Base-by-base conservation (phyloP, 92 coral and sea anemone species). In the Palythoa grandiflora region DNA sequence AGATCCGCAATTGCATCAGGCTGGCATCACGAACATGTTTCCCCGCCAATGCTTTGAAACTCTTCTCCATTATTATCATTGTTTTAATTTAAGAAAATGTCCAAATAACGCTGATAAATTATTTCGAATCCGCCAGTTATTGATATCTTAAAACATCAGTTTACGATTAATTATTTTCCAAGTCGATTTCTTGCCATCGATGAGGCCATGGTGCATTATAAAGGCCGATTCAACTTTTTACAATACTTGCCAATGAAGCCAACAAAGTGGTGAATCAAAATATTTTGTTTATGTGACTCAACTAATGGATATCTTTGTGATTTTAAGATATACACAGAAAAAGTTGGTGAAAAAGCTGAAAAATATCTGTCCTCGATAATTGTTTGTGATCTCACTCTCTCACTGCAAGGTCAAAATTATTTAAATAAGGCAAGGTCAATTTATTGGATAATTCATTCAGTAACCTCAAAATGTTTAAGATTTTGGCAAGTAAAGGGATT, bases 381-480 rank as follows among this genome's bases (percentile, higher is more conserved):
- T 65, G 87, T 83, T 83, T 71, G 78, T 51, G 75, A 71, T 14
- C 87, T 83, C 16, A 83, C 87, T 66, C 61, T 44, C 61, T 17
- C 39, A 17, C 68, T 84, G 39, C 63, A 66, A 38, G 79, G 55
- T 35, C 17, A 71, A 68, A 40, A 8, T 71, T 14, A 38, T 84
- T 84, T 44, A 80, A 71, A 28, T 28, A 28, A 28, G 28, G 28
- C 28, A 28, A 28, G 28, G 28, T 28, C 28, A 28, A 28, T 71
- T 73, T 85, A 21, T 72, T 85, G 81, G 88, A 85, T 55, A 85
- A 85, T 36, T 85, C 37, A 40, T 84, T 84, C 65, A 75, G 79
- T 35, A 85, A 60, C 73, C 35, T 72, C 3, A 16, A 9, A 37
- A 54, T 85, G 77, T 85, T 85, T 15, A 73, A 85, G 14, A n/a